phyloP scores from a whole-genome alignment of 1,140 invertebrate genomes.

The Leptinotarsa defecta region DNA sequence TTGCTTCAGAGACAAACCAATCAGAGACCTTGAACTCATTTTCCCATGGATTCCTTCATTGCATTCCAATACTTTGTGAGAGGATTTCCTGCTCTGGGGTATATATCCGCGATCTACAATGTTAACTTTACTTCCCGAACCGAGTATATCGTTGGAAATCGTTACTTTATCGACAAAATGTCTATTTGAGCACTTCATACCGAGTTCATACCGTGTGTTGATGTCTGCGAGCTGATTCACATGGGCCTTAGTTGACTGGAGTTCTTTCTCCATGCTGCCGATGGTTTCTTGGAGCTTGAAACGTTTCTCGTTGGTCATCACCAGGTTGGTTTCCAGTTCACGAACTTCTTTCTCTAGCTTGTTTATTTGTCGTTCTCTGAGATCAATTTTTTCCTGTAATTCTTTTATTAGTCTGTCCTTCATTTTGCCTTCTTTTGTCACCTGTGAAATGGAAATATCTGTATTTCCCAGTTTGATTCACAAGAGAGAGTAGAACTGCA shows the following conservation, averaged over 20 bases:
- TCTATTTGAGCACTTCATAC: slow-evolving; percentile 26
- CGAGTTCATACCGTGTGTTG: slow-evolving; percentile 46
- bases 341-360: slow-evolving; percentile 41
- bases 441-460: slow-evolving; percentile 17
- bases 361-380: slow-evolving; percentile 33
- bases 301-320: slow-evolving; percentile 47
- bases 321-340: slow-evolving; percentile 44
- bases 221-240: slow-evolving; percentile 41
- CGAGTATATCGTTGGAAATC: not conserved
- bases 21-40: slow-evolving; percentile 33
- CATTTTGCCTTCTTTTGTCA: slow-evolving; percentile 33
- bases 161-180: not conserved
- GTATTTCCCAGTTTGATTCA: no score
- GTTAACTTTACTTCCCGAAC: not conserved
- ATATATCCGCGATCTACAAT: not conserved
- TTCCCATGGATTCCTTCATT: slow-evolving; percentile 1
- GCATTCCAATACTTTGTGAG: slow-evolving; percentile 4
- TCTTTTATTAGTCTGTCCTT: slow-evolving; percentile 42
- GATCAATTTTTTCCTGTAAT: slow-evolving; percentile 38
- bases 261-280: slow-evolving; percentile 47
- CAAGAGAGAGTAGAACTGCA: no score
- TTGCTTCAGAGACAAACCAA: slow-evolving; percentile 35
- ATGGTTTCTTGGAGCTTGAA: slow-evolving; percentile 52
- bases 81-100: not conserved
- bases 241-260: slow-evolving; percentile 46